These are phyloP conservation scores for Acleris sparsana DNA, from an alignment of 2,888 invertebrate species.

Conservation along the genomic window DNA sequence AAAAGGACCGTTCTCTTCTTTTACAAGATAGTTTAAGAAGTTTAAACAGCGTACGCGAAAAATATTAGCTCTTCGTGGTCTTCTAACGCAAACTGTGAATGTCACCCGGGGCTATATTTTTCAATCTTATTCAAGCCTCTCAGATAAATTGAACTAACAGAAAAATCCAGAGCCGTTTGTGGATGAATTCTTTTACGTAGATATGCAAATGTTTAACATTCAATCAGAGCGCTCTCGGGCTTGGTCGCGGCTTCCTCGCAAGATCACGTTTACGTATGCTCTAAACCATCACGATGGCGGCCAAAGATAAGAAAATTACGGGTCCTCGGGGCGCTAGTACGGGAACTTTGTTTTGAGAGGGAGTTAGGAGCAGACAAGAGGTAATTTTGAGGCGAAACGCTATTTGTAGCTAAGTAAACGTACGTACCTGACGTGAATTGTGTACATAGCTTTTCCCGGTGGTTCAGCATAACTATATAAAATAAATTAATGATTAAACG, in stretches of 20 bases:
- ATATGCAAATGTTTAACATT: slow-evolving; percentile 27
- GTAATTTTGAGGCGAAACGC: slow-evolving; percentile 24
- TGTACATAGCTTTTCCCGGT: slow-evolving; percentile 8
- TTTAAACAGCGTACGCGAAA: too few relatives aligned
- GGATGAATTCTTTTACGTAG: slow-evolving; percentile 22
- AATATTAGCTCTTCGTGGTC: too few relatives aligned
- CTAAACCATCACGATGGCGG: slow-evolving; percentile 40
- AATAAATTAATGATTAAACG: slow-evolving; percentile 8
- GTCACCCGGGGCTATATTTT: slow-evolving; percentile 1
- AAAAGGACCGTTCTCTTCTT: too few relatives aligned
- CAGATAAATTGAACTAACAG: slow-evolving; percentile 8
- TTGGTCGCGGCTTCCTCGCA: slow-evolving; percentile 33
- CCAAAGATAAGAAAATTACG: slow-evolving; percentile 41
- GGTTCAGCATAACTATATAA: background rate
- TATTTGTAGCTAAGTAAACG: slow-evolving; percentile 18
- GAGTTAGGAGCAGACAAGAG: slow-evolving; percentile 23
- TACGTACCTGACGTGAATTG: slow-evolving; percentile 5
- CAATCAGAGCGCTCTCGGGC: slow-evolving; percentile 33
- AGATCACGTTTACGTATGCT: slow-evolving; percentile 40
- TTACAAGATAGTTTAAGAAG: too few relatives aligned
- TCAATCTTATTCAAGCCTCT: background rate
- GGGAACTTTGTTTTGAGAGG: slow-evolving; percentile 38
- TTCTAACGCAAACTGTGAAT: too few relatives aligned
- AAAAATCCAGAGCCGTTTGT: background rate
- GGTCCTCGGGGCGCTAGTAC: slow-evolving; percentile 30